Base-by-base conservation (phyloP, 2,888 invertebrate species). In the Hylaea fasciaria region DNA sequence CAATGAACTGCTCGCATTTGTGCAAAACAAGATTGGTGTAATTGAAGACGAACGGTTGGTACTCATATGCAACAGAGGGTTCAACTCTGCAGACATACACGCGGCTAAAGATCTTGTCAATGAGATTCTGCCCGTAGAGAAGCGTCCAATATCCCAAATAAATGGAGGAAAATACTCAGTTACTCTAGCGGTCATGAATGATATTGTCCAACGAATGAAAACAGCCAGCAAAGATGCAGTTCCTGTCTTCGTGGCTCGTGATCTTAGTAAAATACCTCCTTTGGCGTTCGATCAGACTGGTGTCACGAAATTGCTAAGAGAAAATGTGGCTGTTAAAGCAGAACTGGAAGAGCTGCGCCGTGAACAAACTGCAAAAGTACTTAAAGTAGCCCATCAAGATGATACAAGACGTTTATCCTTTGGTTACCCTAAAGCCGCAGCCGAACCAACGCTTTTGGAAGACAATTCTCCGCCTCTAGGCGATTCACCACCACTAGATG, bases 271-370 rank as follows among this genome's bases (percentile, higher is more conserved):
- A 48, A 40, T 62, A 40, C 61, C 61, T 8, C 61, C 61, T 2
- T 45, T 62, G 17, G 61, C 61, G 10, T 62, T 62, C n/a, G 61
- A 62, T 35, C 61, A 62, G 22, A 62, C 61, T 8, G 61, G 61
- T 28, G 61, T 62, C 1, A 62, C 61, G 0, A 22, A 52, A 32
- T 11, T 62, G 14, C 13, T 62, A 17, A 51, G 48, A 53, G 61
- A 62, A 22, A 62, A 52, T 12, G 61, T 62, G 3, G 52, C 44
- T 14, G 56, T 62, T 7, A 56, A 56, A 32, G 56, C 56, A 22
- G 61, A 62, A 17, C 44, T 62, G 17, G 61, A 62, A 14, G 48
- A 48, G 32, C 48, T 62, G 16, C 56, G 52, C 12, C 28, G 16
- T 14, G 44, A 51, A 3, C n/a, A 9, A 49, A 43, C 43, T 5